A percentile compares a stretch with the other conserved stretches of the same genome.
phyloP scores from a whole-genome alignment of 1,140 invertebrate genomes.

The Tribolium castaneum region DNA sequence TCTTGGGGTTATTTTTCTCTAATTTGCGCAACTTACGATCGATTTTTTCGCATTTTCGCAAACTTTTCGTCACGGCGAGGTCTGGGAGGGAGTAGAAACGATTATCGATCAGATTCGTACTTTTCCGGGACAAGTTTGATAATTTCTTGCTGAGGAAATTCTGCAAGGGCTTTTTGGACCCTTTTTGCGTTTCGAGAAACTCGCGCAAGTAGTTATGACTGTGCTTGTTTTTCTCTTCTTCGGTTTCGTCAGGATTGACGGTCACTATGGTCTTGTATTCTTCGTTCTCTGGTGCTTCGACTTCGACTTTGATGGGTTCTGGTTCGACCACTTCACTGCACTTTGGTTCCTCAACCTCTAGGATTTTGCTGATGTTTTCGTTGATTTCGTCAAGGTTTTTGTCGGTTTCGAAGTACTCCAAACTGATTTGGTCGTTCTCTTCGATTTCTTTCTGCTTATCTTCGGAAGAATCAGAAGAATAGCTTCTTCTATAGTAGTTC shows the following conservation, averaged over 20 bases:
- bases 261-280: constrained; percentile 60
- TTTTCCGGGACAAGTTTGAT: constrained; percentile 58
- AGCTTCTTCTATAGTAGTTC: constrained; percentile 44
- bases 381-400: constrained; percentile 60
- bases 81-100: constrained; percentile 76
- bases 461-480: constrained; percentile 40
- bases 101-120: constrained; percentile 69
- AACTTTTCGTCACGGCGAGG: constrained; percentile 73
- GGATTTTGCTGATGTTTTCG: constrained; percentile 52
- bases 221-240: constrained; percentile 58
- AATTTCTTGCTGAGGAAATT: constrained; percentile 61
- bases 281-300: constrained; percentile 49
- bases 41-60: constrained; percentile 74
- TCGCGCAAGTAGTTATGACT: constrained; percentile 62
- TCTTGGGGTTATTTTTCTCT: constrained; percentile 54
- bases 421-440: constrained; percentile 44
- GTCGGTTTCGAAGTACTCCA: constrained; percentile 57
- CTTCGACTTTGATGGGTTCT: constrained; percentile 55
- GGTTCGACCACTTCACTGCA: constrained; percentile 2
- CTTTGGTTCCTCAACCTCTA: constrained; percentile 6
- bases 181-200: constrained; percentile 61
- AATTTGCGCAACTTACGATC: constrained; percentile 71
- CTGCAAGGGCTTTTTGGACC: constrained; percentile 60
- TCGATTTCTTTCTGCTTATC: constrained; percentile 20
- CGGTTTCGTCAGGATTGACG: constrained; percentile 50